These are phyloP conservation scores for Catamblyrhynchus diadema DNA, from an alignment of 2,797 vertebrate species.

Conservation along the genomic window DNA sequence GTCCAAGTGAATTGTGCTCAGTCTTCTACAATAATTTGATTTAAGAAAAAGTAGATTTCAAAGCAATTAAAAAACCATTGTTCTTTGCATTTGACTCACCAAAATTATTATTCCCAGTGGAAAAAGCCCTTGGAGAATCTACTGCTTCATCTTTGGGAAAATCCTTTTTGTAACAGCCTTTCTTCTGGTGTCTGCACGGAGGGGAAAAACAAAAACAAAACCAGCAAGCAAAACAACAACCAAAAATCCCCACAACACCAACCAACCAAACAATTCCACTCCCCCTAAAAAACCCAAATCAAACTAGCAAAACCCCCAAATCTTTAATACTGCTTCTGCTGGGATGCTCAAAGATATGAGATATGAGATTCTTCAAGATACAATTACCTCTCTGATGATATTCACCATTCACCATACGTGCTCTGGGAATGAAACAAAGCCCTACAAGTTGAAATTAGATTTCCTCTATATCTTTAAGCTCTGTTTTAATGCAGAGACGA, in stretches of 20 bases:
- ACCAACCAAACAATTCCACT: accelerated
- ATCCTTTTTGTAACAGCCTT: neutral
- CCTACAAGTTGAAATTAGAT: neutral
- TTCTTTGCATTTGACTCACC: neutral
- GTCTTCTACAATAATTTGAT: neutral
- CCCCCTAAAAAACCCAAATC: accelerated
- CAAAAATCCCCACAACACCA: neutral
- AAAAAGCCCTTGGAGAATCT: neutral
- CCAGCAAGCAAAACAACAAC: neutral
- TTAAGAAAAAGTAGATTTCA: neutral
- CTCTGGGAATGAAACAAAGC: neutral
- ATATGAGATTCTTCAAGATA: neutral
- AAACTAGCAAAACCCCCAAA: neutral
- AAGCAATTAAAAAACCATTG: neutral
- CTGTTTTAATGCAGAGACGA: neutral
- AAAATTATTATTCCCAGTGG: neutral
- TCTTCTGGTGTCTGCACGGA: neutral
- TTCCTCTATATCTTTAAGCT: neutral
- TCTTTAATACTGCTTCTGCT: neutral
- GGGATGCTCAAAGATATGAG: neutral
- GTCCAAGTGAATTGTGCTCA: neutral
- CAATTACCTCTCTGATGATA: neutral
- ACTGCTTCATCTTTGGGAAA: neutral
- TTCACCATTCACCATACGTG: neutral
- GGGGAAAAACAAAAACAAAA: too few species aligned